These are phyloP conservation scores for Strigamia crassipes DNA, from an alignment of 2,888 invertebrate genomes.

Conservation along the genomic window DNA sequence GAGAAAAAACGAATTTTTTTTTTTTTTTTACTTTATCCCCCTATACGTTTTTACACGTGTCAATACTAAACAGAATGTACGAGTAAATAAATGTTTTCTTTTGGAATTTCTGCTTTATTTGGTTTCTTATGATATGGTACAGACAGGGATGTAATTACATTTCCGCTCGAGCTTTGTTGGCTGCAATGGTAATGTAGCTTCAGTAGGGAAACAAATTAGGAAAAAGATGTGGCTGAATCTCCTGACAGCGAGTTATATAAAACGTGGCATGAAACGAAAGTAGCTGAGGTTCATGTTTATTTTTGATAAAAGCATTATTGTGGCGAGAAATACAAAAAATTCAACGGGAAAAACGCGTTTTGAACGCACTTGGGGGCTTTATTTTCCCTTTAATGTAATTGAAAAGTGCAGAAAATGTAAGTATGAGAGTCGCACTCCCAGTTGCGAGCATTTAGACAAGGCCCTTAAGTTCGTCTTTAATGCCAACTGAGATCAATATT, in stretches of 20 bases:
- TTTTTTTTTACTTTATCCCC: too few species aligned
- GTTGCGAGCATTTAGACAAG: neutral
- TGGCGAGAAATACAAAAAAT: too few species aligned
- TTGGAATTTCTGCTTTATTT: neutral
- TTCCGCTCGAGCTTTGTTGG: neutral
- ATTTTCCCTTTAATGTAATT: neutral
- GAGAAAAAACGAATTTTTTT: too few species aligned
- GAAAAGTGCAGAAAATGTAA: neutral
- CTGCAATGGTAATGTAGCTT: neutral
- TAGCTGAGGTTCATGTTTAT: too few species aligned
- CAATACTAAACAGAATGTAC: too few species aligned
- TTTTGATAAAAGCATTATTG: too few species aligned
- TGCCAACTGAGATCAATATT: conserved; percentile 4
- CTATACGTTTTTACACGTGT: too few species aligned
- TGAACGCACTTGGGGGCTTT: too few species aligned
- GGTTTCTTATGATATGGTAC: neutral
- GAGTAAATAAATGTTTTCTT: too few species aligned
- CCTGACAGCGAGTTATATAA: too few species aligned
- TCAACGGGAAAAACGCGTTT: too few species aligned
- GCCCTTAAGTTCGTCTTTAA: conserved; percentile 4
- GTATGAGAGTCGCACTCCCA: neutral
- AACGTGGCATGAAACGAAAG: too few species aligned
- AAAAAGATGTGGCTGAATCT: neutral
- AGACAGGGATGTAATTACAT: neutral
- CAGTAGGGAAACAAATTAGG: neutral